A percentile compares a stretch with the other conserved stretches of the same genome.
phyloP scores from a whole-genome alignment of 2,797 vertebrate genomes.

The Myripristis jacobus region DNA sequence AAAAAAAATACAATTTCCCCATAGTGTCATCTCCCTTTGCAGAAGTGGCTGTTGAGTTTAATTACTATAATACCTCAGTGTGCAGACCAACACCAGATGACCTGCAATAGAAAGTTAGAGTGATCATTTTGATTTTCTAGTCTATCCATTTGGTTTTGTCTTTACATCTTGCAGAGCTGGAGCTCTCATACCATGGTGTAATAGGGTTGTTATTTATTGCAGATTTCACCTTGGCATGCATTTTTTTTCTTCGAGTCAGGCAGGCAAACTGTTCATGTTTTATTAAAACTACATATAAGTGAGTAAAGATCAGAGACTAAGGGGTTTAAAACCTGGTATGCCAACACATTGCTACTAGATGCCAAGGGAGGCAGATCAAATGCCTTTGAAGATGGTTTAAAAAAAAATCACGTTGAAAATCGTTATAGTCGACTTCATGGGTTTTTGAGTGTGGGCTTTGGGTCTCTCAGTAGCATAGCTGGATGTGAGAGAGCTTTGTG shows the following conservation, averaged over 20 bases:
- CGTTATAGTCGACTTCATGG: slow-evolving; percentile 72
- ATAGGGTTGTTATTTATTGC: slow-evolving; percentile 66
- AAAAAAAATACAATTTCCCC: slow-evolving; percentile 79
- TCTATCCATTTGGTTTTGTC: slow-evolving; percentile 43
- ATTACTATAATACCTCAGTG: slow-evolving; percentile 82
- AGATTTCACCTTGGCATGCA: slow-evolving; percentile 73
- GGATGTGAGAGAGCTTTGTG: slow-evolving; percentile 37
- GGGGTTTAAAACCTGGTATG: slow-evolving; percentile 73
- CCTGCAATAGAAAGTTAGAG: slow-evolving; percentile 60
- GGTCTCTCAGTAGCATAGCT: slow-evolving; percentile 57
- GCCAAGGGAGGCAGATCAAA: slow-evolving; percentile 80
- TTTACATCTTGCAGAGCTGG: slow-evolving; percentile 27
- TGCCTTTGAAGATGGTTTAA: slow-evolving; percentile 76
- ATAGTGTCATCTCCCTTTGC: slow-evolving; percentile 81
- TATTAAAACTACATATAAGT: slow-evolving; percentile 78
- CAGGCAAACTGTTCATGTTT: slow-evolving; percentile 75
- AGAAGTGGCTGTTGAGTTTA: slow-evolving; percentile 80
- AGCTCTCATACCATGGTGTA: slow-evolving; percentile 42
- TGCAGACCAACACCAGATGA: slow-evolving; percentile 59
- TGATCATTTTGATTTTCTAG: slow-evolving; percentile 41
- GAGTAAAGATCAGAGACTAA: slow-evolving; percentile 77
- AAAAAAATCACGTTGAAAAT: slow-evolving; percentile 73
- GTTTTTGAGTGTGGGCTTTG: slow-evolving; percentile 69
- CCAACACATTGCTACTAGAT: slow-evolving; percentile 74
- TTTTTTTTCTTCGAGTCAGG: slow-evolving; percentile 70